These are phyloP conservation scores for Ceriagrion tenellum DNA, from an alignment of 2,888 invertebrate genomes.

Conservation along the genomic window DNA sequence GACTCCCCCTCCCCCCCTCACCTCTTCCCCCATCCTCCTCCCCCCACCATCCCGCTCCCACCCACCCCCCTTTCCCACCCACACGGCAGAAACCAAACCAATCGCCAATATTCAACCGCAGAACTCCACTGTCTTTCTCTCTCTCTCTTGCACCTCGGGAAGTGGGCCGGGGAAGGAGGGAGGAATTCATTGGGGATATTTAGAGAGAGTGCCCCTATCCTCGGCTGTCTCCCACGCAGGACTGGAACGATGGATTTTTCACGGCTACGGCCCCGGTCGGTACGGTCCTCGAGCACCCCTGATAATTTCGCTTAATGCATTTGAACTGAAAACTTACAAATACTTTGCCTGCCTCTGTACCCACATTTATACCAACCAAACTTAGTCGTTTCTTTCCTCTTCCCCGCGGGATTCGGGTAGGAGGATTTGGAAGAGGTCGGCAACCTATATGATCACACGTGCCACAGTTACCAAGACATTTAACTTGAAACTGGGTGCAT, in stretches of 20 bases:
- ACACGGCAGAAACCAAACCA: constrained; percentile 30
- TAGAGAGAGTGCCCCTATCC: not conserved
- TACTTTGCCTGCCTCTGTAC: too few species aligned
- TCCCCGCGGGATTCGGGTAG: too few species aligned
- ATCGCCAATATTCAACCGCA: constrained; percentile 39
- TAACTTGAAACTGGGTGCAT: too few species aligned
- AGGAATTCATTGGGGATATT: not conserved
- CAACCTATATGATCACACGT: too few species aligned
- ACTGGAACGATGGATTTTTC: not conserved
- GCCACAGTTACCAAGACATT: too few species aligned
- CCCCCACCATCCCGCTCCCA: not conserved
- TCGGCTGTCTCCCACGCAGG: not conserved
- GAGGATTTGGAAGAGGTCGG: too few species aligned
- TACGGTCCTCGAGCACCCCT: not conserved
- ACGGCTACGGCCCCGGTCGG: not conserved
- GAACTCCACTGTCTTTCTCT: not conserved
- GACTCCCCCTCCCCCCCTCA: not conserved
- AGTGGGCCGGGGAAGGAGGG: not conserved
- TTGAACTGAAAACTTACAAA: constrained; percentile 72
- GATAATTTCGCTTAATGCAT: not conserved
- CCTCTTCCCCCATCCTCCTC: not conserved
- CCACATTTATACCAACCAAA: too few species aligned
- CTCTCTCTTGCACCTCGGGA: not conserved
- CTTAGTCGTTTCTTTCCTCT: too few species aligned
- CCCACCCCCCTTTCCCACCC: not conserved